These are phyloP conservation scores for Lasioglossum figueresi DNA, from an alignment of 2,888 invertebrate genomes.

Conservation along the genomic window DNA sequence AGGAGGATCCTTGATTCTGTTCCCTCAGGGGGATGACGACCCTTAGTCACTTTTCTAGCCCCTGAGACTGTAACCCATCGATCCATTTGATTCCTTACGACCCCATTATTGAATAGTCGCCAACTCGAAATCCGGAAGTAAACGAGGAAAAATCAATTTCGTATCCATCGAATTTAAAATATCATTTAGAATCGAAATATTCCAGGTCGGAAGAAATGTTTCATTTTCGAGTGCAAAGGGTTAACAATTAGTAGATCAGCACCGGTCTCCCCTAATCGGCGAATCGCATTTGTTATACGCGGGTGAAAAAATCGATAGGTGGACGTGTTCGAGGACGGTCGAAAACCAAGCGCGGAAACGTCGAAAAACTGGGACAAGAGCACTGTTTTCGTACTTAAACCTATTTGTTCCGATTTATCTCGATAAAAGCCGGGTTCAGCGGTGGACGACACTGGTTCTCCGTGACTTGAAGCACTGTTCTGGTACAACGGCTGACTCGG, in stretches of 20 bases:
- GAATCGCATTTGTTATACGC: background rate
- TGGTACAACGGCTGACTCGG: background rate
- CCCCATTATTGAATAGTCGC: constrained; percentile 63
- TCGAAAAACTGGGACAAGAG: constrained; percentile 31
- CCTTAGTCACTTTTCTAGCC: constrained; percentile 58
- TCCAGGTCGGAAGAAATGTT: no score
- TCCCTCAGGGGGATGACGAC: constrained; percentile 80
- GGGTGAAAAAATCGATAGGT: background rate
- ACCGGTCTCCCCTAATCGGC: background rate
- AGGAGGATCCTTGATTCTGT: constrained; percentile 80
- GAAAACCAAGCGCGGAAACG: background rate
- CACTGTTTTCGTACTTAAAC: constrained; percentile 29
- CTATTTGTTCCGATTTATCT: constrained; percentile 34
- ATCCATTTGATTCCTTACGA: constrained; percentile 74
- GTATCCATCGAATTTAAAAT: no score
- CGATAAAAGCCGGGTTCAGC: constrained; percentile 16
- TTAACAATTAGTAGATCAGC: no score
- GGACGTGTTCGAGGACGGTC: background rate
- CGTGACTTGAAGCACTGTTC: constrained; percentile 26
- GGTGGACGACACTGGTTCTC: constrained; percentile 5
- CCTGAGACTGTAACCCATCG: constrained; percentile 71
- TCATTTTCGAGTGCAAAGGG: no score
- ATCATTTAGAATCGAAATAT: no score
- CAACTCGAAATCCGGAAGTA: constrained; percentile 41
- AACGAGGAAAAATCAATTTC: constrained; percentile 2